phyloP scores from a whole-genome alignment of 1,140 invertebrate species.

The Antheraea mylitta region DNA sequence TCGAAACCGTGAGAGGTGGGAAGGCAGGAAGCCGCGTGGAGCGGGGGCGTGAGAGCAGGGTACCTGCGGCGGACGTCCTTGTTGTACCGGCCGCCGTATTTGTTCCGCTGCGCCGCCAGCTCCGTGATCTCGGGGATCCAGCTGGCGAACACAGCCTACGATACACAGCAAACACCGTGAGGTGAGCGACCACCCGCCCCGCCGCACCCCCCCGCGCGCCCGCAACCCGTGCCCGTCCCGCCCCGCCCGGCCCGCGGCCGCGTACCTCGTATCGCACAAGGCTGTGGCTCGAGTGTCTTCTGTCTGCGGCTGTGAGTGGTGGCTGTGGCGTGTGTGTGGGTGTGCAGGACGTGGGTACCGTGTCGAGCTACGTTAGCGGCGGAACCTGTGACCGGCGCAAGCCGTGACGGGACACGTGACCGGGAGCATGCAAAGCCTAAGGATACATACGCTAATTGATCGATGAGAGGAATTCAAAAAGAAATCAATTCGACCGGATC shows the following conservation, averaged over 20 bases:
- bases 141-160: constrained; percentile 98
- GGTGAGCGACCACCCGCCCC: constrained; percentile 61
- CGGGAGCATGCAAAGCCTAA: constrained; percentile 74
- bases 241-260: constrained; percentile 57
- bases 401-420: constrained; percentile 70
- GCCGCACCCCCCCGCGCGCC: constrained; percentile 36
- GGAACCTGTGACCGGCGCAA: constrained; percentile 65
- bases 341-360: constrained; percentile 74
- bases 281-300: constrained; percentile 73
- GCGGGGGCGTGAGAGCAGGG: constrained; percentile 78
- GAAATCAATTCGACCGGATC: constrained; percentile 70
- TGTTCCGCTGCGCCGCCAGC: constrained; percentile 97
- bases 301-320: constrained; percentile 61
- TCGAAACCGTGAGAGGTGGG: constrained; percentile 74
- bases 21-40: constrained; percentile 72
- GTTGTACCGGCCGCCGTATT: constrained; percentile 98
- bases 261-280: constrained; percentile 70
- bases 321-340: constrained; percentile 59
- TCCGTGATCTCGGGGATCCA: constrained; percentile 99
- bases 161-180: constrained; percentile 76
- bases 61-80: constrained; percentile 99
- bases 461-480: constrained; percentile 76
- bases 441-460: constrained; percentile 73
- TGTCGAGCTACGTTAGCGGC: constrained; percentile 71
- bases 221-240: constrained; percentile 48